These are phyloP conservation scores for Aricia artaxerxes DNA, from an alignment of 2,888 invertebrate genomes.

Conservation along the genomic window DNA sequence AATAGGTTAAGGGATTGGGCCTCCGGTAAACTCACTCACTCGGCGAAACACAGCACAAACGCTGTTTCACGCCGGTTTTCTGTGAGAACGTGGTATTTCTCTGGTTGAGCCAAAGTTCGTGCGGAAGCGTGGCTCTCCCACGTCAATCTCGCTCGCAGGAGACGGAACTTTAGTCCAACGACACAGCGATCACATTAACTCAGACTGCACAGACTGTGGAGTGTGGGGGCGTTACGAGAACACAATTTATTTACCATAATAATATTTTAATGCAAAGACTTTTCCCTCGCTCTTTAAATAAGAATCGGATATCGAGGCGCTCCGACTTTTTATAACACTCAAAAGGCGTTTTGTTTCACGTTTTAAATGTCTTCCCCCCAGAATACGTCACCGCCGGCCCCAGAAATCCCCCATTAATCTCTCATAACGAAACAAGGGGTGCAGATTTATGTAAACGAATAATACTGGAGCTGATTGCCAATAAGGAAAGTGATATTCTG, in stretches of 20 bases:
- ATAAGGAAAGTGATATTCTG: not conserved
- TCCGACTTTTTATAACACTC: not conserved
- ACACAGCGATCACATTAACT: not conserved
- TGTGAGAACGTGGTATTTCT: too few species aligned
- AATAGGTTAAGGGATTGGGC: too few species aligned
- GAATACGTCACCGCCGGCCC: not conserved
- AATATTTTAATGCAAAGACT: not conserved
- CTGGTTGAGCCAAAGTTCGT: too few species aligned
- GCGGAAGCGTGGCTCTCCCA: too few species aligned
- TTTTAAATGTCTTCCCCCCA: not conserved
- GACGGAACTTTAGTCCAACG: not conserved
- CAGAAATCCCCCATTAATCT: conserved; percentile 4
- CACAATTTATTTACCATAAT: not conserved
- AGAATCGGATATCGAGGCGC: not conserved
- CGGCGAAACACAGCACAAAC: too few species aligned
- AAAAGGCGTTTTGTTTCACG: not conserved
- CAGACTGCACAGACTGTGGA: not conserved
- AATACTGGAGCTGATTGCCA: conserved; percentile 15
- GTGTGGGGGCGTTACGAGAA: not conserved
- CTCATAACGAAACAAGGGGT: conserved; percentile 7
- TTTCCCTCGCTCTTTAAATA: not conserved
- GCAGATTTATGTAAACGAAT: conserved; percentile 17
- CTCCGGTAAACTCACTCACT: too few species aligned
- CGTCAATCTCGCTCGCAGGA: not conserved
- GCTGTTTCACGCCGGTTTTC: too few species aligned